Base-by-base conservation (phyloP, 2,113 vertebrate species). In the Aegotheles bennettii region DNA sequence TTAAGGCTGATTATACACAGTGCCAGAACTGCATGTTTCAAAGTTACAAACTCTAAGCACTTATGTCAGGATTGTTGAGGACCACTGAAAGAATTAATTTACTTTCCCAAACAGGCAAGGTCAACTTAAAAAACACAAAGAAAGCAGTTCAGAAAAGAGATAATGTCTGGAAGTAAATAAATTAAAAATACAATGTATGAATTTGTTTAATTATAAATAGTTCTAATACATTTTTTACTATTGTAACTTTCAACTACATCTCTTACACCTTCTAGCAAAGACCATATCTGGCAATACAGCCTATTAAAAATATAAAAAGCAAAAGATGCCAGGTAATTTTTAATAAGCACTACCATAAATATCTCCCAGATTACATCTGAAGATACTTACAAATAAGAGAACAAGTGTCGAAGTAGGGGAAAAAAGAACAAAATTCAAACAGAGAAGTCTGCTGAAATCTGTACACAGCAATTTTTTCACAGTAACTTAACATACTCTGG, bases 121-220 rank as follows among this genome's bases (percentile, higher is more conserved):
- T 40, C 74, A 76, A 59, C 90, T 83, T 92, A 84, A 91, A 78
- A 47, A 95, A 31, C 17, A 51, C 57, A 80, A 63, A 89, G 13
- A 8, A 85, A 94, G 64, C 28, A 16, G 38, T 80, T 96, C 63
- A 95, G 80, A 74, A 76, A 45, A 93, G 51, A 95, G 93, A 82
- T 89, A 92, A 93, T 71, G 76, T 45, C 77, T 96, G 65, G 69
- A 87, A 67, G 73, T 76, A 95, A 98, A 98, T 98, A 98, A 98
- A 97, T 98, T 97, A 98, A 98, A 97, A 97, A 92, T 97, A 95
- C 90, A 97, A 95, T 85, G 83, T 83, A 95, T 84, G 86, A 36
- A 64, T 92, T 51, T 93, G 51, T 94, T 96, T 97, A 97, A 96
- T 97, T 96, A 97, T 97, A 98, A 98, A 97, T 97, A 97, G 68